Evolutionary conservation across 2,113 vertebrate species (phyloP), one percentile per base, ranked within the genome.

Genomic region (Micronisus gabar): DNA sequence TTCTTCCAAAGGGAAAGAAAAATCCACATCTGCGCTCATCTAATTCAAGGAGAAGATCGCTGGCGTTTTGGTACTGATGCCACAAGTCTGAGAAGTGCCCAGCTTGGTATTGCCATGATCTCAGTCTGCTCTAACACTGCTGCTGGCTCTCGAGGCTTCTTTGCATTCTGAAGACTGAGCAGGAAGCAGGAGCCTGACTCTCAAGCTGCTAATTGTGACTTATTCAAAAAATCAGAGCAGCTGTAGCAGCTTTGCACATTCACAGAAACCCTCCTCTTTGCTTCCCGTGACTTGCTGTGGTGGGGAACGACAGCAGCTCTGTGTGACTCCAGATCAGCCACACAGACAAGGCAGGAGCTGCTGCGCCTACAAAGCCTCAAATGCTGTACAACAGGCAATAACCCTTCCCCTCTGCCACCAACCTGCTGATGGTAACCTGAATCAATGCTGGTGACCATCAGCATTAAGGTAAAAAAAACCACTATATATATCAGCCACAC

Each of bases 211-310:
- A 65, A 85, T 72, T 85, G 94, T 58, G 70, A 91, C 78, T 95
- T 74, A 68, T 76, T 93, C 48, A 90, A 55, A 93, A 93, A 92
- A 82, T 21, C 13, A 9, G 75, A 95, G 93, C 92, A 88, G 95
- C 93, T 93, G 81, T 45, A 82, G 80, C 81, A 82, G 90, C 67
- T 90, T 20, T 94, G 81, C 75, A 95, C 66, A 53, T 36, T 67
- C 40, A 34, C 58, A 90, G 89, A 68, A 95, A 19, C 47, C 80
- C 92, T 96, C 70, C 85, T 85, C 70, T 63, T 10, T 0, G 19
- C 83, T 91, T 9, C 78, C 84, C 8, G 7, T 18, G 73, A n/a
- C 11, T 68, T 1, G 30, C 61, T 65, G 68, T 13, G 52, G 32
- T 17, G 27, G 83, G 63, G 75, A 92, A 65, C 18, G 1, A 23